phyloP scores from a whole-genome alignment of 92 coral and sea anemone genomes.

The Epizoanthus scotinus region DNA sequence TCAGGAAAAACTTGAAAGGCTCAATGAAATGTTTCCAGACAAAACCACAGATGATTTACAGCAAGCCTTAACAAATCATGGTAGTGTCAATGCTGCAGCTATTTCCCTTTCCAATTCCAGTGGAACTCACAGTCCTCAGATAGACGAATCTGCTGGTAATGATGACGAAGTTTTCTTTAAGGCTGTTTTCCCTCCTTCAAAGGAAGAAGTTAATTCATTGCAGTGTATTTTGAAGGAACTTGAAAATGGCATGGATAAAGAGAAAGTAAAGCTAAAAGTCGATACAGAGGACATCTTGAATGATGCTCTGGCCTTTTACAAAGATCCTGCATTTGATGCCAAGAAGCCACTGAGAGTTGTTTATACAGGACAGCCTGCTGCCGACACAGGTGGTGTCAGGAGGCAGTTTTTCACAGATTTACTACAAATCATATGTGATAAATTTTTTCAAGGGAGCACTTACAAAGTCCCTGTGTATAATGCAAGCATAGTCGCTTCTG shows the following conservation, averaged over 20 bases:
- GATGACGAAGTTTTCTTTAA: conserved; percentile 8
- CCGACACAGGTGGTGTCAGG: conserved; percentile 27
- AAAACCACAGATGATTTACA: no score
- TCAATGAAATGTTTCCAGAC: no score
- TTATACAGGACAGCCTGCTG: conserved; percentile 23
- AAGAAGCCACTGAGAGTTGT: conserved; percentile 20
- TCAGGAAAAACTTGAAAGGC: no score
- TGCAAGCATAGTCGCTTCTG: conserved; percentile 17
- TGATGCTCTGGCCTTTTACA: conserved; percentile 15
- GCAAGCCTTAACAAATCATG: no score
- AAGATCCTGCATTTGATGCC: background rate
- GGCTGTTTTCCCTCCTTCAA: conserved; percentile 4
- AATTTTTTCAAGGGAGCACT: conserved; percentile 30
- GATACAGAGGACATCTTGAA: conserved; percentile 9
- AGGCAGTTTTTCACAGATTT: conserved; percentile 29
- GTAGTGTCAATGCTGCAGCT: no score
- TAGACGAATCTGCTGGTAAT: conserved; percentile 8
- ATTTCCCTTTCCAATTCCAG: no score
- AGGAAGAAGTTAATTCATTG: background rate
- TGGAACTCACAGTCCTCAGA: background rate
- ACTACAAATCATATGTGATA: conserved; percentile 11
- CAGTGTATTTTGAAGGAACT: conserved; percentile 10
- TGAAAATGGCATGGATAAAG: conserved; percentile 14
- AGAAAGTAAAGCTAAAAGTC: conserved; percentile 16
- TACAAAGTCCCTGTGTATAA: conserved; percentile 6